Percentiles rank a stretch among this genome's conserved stretches.
phyloP scores from a whole-genome alignment of 2,888 invertebrate genomes.

The Tuta absoluta region DNA sequence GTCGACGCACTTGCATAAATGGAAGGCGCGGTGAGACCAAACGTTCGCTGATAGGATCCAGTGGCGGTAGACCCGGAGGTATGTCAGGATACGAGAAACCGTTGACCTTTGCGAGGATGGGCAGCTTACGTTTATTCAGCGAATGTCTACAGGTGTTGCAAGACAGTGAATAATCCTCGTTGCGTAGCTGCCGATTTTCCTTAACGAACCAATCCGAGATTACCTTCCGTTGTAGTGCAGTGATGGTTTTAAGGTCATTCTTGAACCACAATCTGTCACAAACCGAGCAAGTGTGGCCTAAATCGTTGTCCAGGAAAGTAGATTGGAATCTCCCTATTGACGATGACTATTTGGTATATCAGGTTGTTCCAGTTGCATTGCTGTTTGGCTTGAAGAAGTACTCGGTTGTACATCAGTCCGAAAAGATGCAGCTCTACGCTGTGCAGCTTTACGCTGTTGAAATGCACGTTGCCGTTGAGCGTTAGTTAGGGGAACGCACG shows the following conservation, averaged over 20 bases:
- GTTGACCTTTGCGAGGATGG: conserved; percentile 44
- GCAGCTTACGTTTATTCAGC: conserved; percentile 42
- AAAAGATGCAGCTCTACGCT: too few relatives aligned
- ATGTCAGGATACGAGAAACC: conserved; percentile 52
- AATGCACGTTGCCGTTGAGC: too few relatives aligned
- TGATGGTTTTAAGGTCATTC: conserved; percentile 51
- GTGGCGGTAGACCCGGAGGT: conserved; percentile 44
- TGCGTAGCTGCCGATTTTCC: conserved; percentile 38
- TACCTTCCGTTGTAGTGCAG: conserved; percentile 38
- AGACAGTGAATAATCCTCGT: conserved; percentile 38
- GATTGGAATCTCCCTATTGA: conserved; percentile 30
- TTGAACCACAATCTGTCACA: neutral
- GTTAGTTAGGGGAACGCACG: too few relatives aligned
- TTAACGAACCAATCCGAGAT: conserved; percentile 34
- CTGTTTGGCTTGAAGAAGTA: conserved; percentile 36
- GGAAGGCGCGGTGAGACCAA: conserved; percentile 50
- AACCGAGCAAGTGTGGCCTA: conserved; percentile 28
- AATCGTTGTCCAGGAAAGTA: conserved; percentile 36
- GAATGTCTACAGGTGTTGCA: conserved; percentile 45
- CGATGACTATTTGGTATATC: conserved; percentile 31
- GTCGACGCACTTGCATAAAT: conserved; percentile 53
- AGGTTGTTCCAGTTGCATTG: conserved; percentile 34
- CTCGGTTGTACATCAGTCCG: conserved; percentile 32
- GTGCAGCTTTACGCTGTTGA: too few relatives aligned
- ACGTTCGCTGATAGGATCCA: conserved; percentile 50